A percentile compares a stretch with the other conserved stretches of the same genome.
Evolutionary conservation across 2,113 vertebrate species (phyloP).

Genomic region (Sphaerodactylus townsendi): DNA sequence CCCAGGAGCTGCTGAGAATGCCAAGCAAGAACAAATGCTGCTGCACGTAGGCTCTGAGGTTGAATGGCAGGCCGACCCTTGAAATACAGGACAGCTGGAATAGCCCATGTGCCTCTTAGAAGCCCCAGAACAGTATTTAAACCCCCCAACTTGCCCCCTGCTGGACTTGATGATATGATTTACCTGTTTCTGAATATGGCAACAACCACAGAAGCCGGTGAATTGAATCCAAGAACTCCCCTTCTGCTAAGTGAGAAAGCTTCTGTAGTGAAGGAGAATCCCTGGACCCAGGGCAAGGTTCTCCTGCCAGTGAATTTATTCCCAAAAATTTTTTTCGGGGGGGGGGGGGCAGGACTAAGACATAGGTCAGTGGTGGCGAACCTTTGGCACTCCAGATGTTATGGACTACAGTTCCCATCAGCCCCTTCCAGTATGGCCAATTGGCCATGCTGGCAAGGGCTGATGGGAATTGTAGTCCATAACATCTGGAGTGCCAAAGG

Average conservation of each 20-base stretch:
- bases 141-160: neutral
- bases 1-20: constrained; percentile 16
- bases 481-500: no score
- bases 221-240: no score
- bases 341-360: neutral
- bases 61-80: constrained; percentile 9
- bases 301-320: neutral
- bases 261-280: no score
- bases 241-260: no score
- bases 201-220: constrained; percentile 10
- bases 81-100: constrained; percentile 6
- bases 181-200: constrained; percentile 23
- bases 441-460: no score
- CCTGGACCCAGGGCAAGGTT: neutral
- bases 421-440: no score
- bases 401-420: no score
- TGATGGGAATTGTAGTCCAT: no score
- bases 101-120: neutral
- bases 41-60: neutral
- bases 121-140: constrained; percentile 18
- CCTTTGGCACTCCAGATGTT: no score
- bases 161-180: neutral
- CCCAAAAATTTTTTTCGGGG: constrained; percentile 17
- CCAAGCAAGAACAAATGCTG: neutral
- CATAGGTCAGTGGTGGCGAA: no score